Conservation (phyloP, 1,140 invertebrate species). For the Pseudomyrmex dendroicus region DNA sequence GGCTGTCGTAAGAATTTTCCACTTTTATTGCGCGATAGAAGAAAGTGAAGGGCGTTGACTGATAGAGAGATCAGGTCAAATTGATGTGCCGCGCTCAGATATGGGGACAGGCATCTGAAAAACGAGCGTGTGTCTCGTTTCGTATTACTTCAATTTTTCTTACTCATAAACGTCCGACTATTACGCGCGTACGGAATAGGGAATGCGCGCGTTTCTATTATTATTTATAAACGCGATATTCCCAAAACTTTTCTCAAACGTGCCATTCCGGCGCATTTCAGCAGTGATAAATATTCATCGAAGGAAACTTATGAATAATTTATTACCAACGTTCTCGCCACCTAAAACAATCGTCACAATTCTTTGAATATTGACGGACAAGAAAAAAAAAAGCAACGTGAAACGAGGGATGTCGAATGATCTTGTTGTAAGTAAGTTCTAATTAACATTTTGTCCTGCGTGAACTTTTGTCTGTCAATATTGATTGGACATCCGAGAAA, state of each 20-base stretch:
- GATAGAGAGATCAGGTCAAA: constrained; percentile 73
- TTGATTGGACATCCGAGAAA: no score
- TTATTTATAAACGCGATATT: constrained; percentile 14
- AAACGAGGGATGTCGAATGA: no score
- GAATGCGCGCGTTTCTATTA: constrained; percentile 37
- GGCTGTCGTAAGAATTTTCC: constrained; percentile 34
- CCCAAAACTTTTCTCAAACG: neutral
- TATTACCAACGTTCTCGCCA: no score
- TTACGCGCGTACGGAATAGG: constrained; percentile 23
- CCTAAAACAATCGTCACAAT: no score
- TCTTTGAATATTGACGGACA: no score
- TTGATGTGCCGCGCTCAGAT: constrained; percentile 61
- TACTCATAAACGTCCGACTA: constrained; percentile 54
- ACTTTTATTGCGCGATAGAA: constrained; percentile 45
- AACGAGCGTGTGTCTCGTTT: constrained; percentile 67
- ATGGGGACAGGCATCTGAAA: constrained; percentile 66
- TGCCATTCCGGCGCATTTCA: neutral
- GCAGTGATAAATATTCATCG: neutral
- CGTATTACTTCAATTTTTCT: constrained; percentile 72
- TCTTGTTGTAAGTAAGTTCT: no score
- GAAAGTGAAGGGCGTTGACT: constrained; percentile 64
- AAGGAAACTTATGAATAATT: neutral
- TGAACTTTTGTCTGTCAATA: no score
- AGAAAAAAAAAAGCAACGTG: no score
- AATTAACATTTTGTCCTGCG: no score